Evolutionary conservation across 2,113 vertebrate species (phyloP).

Genomic region (Tragulus kanchil): DNA sequence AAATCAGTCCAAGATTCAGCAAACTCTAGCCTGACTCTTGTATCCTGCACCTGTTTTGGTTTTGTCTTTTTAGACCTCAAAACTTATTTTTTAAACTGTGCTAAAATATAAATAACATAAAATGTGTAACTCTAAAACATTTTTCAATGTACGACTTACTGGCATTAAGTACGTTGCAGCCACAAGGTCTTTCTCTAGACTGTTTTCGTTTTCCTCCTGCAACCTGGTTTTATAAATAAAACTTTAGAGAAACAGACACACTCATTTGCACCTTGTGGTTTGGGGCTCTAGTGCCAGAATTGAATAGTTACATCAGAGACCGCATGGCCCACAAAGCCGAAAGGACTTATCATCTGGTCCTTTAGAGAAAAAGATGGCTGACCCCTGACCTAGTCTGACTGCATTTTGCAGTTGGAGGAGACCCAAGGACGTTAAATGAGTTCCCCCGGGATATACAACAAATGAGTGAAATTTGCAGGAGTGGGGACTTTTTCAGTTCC

Average conservation of each 20-base stretch:
- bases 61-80: not conserved
- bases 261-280: accelerated
- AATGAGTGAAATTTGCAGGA: not conserved
- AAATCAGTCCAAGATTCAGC: not conserved
- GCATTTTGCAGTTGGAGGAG: not conserved
- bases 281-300: not conserved
- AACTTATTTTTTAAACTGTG: not conserved
- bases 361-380: not conserved
- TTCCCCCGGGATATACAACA: not conserved
- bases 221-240: not conserved
- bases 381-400: not conserved
- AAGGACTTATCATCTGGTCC: not conserved
- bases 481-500: not conserved
- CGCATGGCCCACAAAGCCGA: not conserved
- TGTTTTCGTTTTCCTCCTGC: not conserved
- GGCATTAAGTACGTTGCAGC: not conserved
- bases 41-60: not conserved
- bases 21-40: not conserved
- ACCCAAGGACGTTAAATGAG: not conserved
- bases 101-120: not conserved
- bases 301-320: not conserved
- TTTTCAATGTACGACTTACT: not conserved
- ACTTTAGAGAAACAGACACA: not conserved
- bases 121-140: not conserved
- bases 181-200: not conserved